Conservation (phyloP, 1,140 invertebrate genomes). For the Calliphora vicina region DNA sequence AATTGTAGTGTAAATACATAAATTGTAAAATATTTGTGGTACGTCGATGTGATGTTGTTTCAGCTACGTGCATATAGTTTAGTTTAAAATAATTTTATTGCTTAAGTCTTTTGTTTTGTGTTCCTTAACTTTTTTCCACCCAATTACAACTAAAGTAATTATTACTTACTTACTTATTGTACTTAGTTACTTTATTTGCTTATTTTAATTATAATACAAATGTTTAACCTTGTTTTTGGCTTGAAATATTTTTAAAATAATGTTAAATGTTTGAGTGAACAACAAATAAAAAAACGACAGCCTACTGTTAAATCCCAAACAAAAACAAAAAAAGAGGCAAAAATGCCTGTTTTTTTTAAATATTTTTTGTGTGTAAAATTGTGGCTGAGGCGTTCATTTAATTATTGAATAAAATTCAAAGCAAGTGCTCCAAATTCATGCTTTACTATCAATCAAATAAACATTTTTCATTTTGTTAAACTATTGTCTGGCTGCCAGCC, state of each 20-base stretch:
- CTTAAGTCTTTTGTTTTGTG: slow-evolving; percentile 58
- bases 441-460: slow-evolving; percentile 21
- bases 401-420: background rate
- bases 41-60: background rate
- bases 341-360: background rate
- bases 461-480: background rate
- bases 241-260: too few species aligned
- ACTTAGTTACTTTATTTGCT: too few species aligned
- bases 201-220: background rate
- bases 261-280: too few species aligned
- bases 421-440: slow-evolving; percentile 23
- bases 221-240: background rate
- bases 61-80: background rate
- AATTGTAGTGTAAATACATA: slow-evolving; percentile 23
- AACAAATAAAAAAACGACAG: background rate
- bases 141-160: background rate
- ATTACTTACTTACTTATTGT: too few species aligned
- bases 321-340: too few species aligned
- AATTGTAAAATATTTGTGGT: background rate
- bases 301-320: background rate
- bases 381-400: background rate
- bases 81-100: slow-evolving; percentile 46
- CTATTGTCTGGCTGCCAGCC: background rate
- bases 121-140: too few species aligned
- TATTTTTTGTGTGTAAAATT: background rate